Percentiles rank a stretch among this genome's conserved stretches.
Evolutionary conservation across 2,797 vertebrate species (phyloP).

Genomic region (Hemibagrus guttatus): DNA sequence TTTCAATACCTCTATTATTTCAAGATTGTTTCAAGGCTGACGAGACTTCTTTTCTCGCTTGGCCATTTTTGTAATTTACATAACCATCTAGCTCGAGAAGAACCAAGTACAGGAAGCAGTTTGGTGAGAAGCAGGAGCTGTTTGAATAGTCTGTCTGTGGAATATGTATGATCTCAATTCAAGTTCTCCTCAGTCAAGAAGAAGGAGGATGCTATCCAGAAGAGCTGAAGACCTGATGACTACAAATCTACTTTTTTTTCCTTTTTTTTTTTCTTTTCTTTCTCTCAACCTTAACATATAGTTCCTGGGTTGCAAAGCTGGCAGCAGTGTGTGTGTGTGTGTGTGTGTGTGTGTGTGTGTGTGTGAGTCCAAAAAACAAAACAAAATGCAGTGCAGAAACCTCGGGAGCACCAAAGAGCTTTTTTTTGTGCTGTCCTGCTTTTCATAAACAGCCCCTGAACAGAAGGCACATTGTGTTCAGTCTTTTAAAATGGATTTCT

Average conservation of each 20-base stretch:
- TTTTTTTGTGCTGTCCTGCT: conserved; percentile 49
- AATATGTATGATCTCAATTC: conserved; percentile 49
- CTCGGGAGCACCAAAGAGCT: conserved; percentile 12
- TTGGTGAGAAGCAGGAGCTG: conserved; percentile 23
- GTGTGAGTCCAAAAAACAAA: not conserved
- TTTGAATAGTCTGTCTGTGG: conserved; percentile 30
- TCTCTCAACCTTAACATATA: conserved; percentile 44
- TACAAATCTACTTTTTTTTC: conserved; percentile 3
- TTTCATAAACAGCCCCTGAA: conserved; percentile 37
- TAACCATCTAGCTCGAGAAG: conserved; percentile 14
- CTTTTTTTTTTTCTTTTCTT: conserved; percentile 18
- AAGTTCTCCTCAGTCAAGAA: conserved; percentile 61
- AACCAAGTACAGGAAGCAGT: not conserved
- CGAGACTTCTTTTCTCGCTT: not conserved
- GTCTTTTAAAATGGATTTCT: conserved; percentile 64
- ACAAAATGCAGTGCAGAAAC: conserved; percentile 7
- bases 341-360: not conserved
- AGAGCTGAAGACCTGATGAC: conserved; percentile 17
- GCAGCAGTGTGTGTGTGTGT: conserved; percentile 19
- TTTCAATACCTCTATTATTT: not conserved
- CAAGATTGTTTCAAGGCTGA: not conserved
- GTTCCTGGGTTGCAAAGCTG: conserved; percentile 41
- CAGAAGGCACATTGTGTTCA: conserved; percentile 48
- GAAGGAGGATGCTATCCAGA: conserved; percentile 48
- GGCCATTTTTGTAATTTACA: not conserved